Base-by-base conservation (phyloP, 2,888 invertebrate species). In the Dynastes tityus region DNA sequence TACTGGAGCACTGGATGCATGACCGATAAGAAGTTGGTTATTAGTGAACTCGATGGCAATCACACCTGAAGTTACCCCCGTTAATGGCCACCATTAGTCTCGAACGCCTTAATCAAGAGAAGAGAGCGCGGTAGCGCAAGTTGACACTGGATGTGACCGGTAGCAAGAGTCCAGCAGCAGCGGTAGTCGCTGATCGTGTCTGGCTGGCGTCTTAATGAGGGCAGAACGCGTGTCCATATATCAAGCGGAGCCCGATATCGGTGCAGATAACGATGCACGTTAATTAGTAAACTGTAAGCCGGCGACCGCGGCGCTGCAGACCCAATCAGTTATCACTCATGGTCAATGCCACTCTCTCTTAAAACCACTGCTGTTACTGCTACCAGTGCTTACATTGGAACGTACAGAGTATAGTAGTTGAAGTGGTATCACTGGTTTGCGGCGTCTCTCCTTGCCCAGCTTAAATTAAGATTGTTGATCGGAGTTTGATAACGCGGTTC, bases 191-290 rank as follows among this genome's bases (percentile, higher is more conserved):
- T 81, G 84, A 87, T 88, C 88, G 87, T 88, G 88, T 87, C 86
- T 82, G 83, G 83, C 83, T 87, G 86, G 87, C 86, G 88, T 88
- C 87, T 88, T 88, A 88, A 88, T 88, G 88, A 87, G 87, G 85
- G 84, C 86, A 84, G 84, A 84, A 87, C 87, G 87, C 87, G 87
- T 86, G 86, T 87, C 85, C 87, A 87, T 88, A 86, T 86, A 87
- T 88, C 87, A 88, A 84, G 83, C 80, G 81, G 73, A 82, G 79
- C 82, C 76, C 82, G 84, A 84, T 84, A 84, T 83, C 83, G 81
- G 80, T 75, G 76, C 75, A 83, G 84, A 84, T 84, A 83, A 80
- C 81, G 81, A 79, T 79, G 78, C 80, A 83, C 83, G 83, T 85
- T 85, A 85, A 85, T 85, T 85, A 85, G 84, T 85, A 84, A 83